A percentile compares a stretch with the other conserved stretches of the same genome.
Conservation (phyloP, 2,113 vertebrate species). For the Myotis brandtii region DNA sequence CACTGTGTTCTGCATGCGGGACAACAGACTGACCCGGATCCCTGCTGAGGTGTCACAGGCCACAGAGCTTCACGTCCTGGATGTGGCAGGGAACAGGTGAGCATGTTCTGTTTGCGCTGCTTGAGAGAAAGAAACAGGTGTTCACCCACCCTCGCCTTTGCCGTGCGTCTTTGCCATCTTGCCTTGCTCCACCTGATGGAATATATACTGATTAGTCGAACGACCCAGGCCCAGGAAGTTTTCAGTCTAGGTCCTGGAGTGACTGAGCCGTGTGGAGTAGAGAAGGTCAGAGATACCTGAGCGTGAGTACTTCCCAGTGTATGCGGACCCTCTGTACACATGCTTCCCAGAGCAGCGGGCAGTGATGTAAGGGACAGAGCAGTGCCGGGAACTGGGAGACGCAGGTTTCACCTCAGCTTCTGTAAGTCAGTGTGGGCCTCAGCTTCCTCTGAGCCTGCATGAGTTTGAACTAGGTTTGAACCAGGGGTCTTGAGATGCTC, state of each 20-base stretch:
- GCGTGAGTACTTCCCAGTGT: background rate
- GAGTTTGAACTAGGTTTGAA: background rate
- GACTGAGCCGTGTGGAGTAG: background rate
- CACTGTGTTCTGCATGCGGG: slow-evolving; percentile 96
- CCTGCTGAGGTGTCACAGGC: slow-evolving; percentile 96
- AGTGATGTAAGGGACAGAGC: background rate
- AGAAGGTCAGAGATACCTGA: background rate
- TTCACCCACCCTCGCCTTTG: fast-evolving
- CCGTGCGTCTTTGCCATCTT: fast-evolving
- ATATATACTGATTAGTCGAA: fast-evolving
- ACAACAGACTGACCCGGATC: slow-evolving; percentile 93
- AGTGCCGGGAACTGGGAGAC: background rate
- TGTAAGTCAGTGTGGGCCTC: background rate
- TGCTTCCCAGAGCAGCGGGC: background rate
- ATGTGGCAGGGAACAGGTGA: slow-evolving; percentile 97
- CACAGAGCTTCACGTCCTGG: slow-evolving; percentile 95
- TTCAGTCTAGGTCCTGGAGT: background rate
- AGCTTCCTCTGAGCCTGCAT: background rate
- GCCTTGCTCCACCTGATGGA: background rate
- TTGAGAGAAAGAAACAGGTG: background rate
- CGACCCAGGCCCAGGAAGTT: no score
- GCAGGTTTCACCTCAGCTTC: background rate
- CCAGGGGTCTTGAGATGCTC: background rate
- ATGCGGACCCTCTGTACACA: background rate
- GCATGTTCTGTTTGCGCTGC: background rate